Evolutionary conservation across 2,888 invertebrate species (phyloP), one percentile per base, ranked within the genome.

Genomic region (Dione vanillae): DNA sequence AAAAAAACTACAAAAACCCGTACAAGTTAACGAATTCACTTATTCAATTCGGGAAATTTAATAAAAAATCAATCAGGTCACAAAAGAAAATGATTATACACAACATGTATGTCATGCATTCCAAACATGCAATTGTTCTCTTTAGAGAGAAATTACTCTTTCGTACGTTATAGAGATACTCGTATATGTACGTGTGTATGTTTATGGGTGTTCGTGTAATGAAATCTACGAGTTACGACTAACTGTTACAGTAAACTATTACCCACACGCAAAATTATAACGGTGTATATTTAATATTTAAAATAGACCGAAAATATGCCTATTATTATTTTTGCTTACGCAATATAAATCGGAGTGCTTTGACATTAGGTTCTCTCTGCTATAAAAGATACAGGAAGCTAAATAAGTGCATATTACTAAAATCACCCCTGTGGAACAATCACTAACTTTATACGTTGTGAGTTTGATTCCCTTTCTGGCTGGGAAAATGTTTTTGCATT

Each of bases 61-160:
- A 12, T 37, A 43, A 65, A 6, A 41, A 52, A 52, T 11, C 35
- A 61, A 61, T 61, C 45, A 61, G 61, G 61, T 61, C 61, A 61
- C n/a, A 61, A 61, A 61, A 61, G 61, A 61, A 61, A 49, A 49
- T 64, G 9, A 47, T 64, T 51, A 40, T 35, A 64, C 40, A 16
- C 62, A 40, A 49, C 40, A 64, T 72, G 66, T 75, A 65, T 79
- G 78, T 76, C 78, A 77, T 75, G 78, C 71, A 78, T 77, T 75
- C 75, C 70, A 71, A 73, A 70, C 76, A 78, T 75, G 78, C 77
- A 67, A 75, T 72, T 73, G 74, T 75, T 72, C 70, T 72, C 59
- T 69, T 66, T 72, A 49, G 51, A 75, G 82, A 79, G 82, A 80
- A 83, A 81, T 78, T 80, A 73, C 64, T 58, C 67, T 59, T 67